Evolutionary conservation across 2,888 invertebrate genomes (phyloP).

Genomic region (Aricia artaxerxes): DNA sequence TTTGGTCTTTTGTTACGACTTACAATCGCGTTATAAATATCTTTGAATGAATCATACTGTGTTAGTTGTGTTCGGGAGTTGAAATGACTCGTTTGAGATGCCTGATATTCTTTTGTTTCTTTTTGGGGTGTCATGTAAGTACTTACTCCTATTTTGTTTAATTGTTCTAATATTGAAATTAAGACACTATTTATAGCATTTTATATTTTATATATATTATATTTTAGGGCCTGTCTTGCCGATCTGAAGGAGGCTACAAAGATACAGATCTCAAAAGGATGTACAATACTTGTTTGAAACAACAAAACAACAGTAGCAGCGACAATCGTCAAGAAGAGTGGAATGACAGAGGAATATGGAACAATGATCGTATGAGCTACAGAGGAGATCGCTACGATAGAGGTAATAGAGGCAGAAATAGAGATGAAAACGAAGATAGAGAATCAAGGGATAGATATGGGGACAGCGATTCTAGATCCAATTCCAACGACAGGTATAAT

Average conservation of each 20-base stretch:
- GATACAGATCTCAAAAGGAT: conserved; percentile 80
- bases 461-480: conserved; percentile 45
- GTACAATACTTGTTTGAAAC: conserved; percentile 79
- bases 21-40: conserved; percentile 5
- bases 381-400: conserved; percentile 45
- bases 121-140: conserved; percentile 23
- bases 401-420: conserved; percentile 43
- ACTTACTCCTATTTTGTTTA: background rate
- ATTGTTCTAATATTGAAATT: background rate
- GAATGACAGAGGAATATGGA: conserved; percentile 53
- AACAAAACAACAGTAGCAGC: conserved; percentile 57
- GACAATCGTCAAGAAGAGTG: conserved; percentile 53
- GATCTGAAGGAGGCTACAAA: conserved; percentile 79
- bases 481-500: conserved; percentile 43
- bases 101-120: background rate
- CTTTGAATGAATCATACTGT: background rate
- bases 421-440: conserved; percentile 43
- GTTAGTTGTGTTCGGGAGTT: background rate
- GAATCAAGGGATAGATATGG: conserved; percentile 38
- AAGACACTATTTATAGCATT: no score
- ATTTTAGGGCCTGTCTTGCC: conserved; percentile 78
- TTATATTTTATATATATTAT: background rate
- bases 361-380: conserved; percentile 48
- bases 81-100: conserved; percentile 11
- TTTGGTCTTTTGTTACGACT: background rate